These are phyloP conservation scores for Sebastes melanostomus DNA, from an alignment of 2,797 vertebrate genomes.

Conservation along the genomic window DNA sequence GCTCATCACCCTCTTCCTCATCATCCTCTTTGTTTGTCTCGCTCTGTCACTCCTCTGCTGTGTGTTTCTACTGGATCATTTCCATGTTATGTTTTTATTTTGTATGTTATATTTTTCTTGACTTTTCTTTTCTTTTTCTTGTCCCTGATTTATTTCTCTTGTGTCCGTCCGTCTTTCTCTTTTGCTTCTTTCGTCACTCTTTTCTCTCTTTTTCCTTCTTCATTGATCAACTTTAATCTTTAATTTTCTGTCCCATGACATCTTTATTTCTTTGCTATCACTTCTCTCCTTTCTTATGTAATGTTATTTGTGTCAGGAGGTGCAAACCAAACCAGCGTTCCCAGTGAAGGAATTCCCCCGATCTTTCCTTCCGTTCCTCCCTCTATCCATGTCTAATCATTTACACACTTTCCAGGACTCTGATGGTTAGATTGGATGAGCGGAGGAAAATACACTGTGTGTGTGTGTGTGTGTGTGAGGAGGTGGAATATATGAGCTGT, in stretches of 20 bases:
- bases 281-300: neutral
- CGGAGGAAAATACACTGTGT: too few species aligned
- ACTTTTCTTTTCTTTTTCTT: neutral
- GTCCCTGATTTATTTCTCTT: neutral
- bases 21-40: too few species aligned
- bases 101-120: neutral
- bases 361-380: conserved; percentile 37
- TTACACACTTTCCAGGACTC: conserved; percentile 46
- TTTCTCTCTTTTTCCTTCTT: neutral
- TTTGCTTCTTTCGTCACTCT: neutral
- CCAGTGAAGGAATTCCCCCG: conserved; percentile 43
- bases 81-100: neutral
- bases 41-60: too few species aligned
- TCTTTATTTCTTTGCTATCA: neutral
- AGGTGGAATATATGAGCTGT: conserved; percentile 45
- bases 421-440: conserved; percentile 16
- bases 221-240: neutral
- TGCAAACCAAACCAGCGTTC: neutral
- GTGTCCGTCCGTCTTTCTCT: neutral
- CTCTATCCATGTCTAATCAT: conserved; percentile 51
- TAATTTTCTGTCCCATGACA: neutral
- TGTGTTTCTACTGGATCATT: too few species aligned
- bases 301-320: conserved; percentile 6
- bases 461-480: neutral
- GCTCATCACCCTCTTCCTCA: too few species aligned